Evolutionary conservation across 2,113 vertebrate species (phyloP), one percentile per base, ranked within the genome.

Genomic region (Probosciger aterrimus): DNA sequence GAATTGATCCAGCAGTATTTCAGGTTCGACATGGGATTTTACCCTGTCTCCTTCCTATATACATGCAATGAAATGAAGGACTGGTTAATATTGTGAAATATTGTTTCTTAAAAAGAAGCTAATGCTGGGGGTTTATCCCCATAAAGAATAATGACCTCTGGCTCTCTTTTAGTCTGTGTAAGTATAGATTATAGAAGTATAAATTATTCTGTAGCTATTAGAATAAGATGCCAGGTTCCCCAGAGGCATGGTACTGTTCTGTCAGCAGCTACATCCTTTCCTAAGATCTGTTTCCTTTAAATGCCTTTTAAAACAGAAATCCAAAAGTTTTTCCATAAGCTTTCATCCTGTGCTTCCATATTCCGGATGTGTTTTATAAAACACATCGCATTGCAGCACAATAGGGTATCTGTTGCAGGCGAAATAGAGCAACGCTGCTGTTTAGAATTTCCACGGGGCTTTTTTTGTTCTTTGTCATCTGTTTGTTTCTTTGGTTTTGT

Each of bases 401-500:
- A 94, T 57, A 74, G 88, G 68, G 78, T 91, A 94, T 41, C 62
- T 73, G 50, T 95, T 89, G 24, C 91, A 90, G 76, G 44, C 95
- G 86, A 89, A 92, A 95, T 16, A 87, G 44, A 86, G 14, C 53
- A 70, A 76, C 77, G 90, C 52, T 93, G 59, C 67, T 69, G 23
- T 86, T 69, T 69, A n/a, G 57, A 52, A 86, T 87, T 75, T 77
- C 88, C 46, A n/a, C 83, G 60, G 2, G 57, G 2, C 0, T 75
- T 97, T 88, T 75, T 75, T 86, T 96, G 43, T 92, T 95, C 86
- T 89, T 88, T 95, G 69, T 94, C 83, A 68, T 94, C 89, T 92
- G 60, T 95, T 94, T 97, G 60, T 91, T 93, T 95, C 91, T 92
- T 86, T 92, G 86, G 57, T 95, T 96, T 88, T 95, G 94, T 93